These are phyloP conservation scores for Microctonus aethiopoides DNA, from an alignment of 2,888 invertebrate genomes.

Conservation along the genomic window DNA sequence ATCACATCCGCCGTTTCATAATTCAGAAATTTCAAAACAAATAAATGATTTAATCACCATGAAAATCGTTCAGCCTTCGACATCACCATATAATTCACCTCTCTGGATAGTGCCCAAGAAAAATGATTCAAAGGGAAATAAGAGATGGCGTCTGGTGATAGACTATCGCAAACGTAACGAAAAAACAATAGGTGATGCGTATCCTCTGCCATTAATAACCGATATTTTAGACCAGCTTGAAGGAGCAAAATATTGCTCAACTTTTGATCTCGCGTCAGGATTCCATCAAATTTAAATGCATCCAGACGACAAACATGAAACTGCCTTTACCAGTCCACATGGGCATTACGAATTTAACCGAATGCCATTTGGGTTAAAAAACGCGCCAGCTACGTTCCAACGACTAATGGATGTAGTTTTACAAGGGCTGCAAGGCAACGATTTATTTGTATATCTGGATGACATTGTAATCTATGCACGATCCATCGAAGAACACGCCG, in stretches of 20 bases:
- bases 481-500: background rate
- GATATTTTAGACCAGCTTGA: constrained; percentile 15
- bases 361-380: constrained; percentile 53
- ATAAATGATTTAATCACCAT: background rate
- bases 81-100: background rate
- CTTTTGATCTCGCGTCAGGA: constrained; percentile 34
- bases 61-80: background rate
- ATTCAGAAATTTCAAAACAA: background rate
- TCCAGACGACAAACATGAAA: constrained; percentile 39
- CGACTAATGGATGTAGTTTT: constrained; percentile 31
- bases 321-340: constrained; percentile 42
- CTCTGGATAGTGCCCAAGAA: constrained; percentile 1
- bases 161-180: constrained; percentile 10
- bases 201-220: constrained; percentile 4
- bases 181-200: constrained; percentile 3
- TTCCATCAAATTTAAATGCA: constrained; percentile 49
- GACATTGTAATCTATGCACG: constrained; percentile 19
- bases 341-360: constrained; percentile 45
- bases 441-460: constrained; percentile 20
- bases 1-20: constrained; percentile 1
- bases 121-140: background rate
- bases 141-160: background rate
- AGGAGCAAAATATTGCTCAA: constrained; percentile 15
- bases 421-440: constrained; percentile 30
- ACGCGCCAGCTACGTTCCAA: constrained; percentile 54